These are phyloP conservation scores for Aelia acuminata DNA, from an alignment of 2,888 invertebrate species.

Conservation along the genomic window DNA sequence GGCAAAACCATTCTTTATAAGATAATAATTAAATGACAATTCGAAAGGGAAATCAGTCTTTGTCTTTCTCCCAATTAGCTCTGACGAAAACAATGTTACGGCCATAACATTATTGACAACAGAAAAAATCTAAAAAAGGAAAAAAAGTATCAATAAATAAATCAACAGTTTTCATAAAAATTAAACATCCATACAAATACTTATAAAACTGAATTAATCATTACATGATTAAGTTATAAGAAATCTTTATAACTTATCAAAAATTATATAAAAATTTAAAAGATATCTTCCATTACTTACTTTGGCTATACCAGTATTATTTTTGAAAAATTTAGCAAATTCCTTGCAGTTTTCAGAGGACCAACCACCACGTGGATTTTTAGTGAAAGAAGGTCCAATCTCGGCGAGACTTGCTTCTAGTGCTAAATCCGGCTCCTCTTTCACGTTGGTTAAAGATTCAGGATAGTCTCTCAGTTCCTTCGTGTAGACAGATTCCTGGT, in stretches of 20 bases:
- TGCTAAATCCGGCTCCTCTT: constrained; percentile 74
- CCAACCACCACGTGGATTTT: constrained; percentile 77
- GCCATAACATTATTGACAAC: constrained; percentile 83
- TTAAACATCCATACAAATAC: not conserved
- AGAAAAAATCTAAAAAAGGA: constrained; percentile 77
- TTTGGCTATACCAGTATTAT: constrained; percentile 50
- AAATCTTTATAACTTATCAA: too few species aligned
- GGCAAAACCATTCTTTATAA: constrained; percentile 78
- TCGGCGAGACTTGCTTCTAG: constrained; percentile 81
- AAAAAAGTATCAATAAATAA: constrained; percentile 16
- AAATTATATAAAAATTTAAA: not conserved
- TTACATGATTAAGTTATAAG: too few species aligned
- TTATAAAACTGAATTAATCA: too few species aligned
- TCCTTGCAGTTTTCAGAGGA: constrained; percentile 71
- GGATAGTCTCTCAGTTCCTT: constrained; percentile 71
- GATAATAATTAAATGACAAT: constrained; percentile 75
- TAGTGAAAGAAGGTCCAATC: constrained; percentile 78
- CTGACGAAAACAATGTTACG: constrained; percentile 73
- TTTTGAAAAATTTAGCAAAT: constrained; percentile 69
- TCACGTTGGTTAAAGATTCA: constrained; percentile 65
- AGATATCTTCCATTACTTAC: constrained; percentile 49
- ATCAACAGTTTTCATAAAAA: not conserved
- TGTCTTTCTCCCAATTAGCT: not conserved
- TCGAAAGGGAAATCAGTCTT: constrained; percentile 50
- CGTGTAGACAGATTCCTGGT: constrained; percentile 71